A percentile compares a stretch with the other conserved stretches of the same genome.
phyloP scores from a whole-genome alignment of 2,113 vertebrate species.

The Caretta caretta region DNA sequence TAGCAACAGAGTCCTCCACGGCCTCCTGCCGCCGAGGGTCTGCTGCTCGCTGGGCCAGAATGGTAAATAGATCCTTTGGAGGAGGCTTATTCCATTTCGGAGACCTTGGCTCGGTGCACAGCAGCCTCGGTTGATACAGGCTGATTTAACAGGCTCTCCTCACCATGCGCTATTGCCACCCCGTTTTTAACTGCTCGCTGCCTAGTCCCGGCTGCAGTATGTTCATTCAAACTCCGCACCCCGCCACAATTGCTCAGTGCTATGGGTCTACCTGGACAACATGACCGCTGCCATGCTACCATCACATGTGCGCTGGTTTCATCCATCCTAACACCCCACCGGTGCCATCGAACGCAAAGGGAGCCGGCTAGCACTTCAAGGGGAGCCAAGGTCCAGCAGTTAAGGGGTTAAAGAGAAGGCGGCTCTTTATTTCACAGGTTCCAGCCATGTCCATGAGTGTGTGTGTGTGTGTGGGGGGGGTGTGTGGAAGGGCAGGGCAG shows the following conservation, averaged over 20 bases:
- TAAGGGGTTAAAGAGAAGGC: not conserved
- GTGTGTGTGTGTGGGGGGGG: not conserved
- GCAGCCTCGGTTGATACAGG: not conserved
- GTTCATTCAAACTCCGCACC: not conserved
- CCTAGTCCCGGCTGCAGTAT: not conserved
- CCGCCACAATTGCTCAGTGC: not conserved
- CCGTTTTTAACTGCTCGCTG: not conserved
- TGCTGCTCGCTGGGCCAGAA: slow-evolving; percentile 41
- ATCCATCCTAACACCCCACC: not conserved
- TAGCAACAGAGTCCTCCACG: slow-evolving; percentile 78
- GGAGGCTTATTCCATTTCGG: slow-evolving; percentile 22
- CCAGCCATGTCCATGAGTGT: not conserved
- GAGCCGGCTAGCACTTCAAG: not conserved
- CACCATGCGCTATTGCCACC: not conserved
- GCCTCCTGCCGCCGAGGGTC: slow-evolving; percentile 28
- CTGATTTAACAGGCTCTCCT: not conserved
- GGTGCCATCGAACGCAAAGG: not conserved
- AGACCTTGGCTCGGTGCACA: not conserved
- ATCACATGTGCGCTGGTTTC: not conserved
- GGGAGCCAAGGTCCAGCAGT: not conserved
- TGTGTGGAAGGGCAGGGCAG: not conserved
- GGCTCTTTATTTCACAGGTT: not conserved
- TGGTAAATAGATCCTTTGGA: slow-evolving; percentile 57
- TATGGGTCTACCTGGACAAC: not conserved
- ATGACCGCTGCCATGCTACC: not conserved